These are phyloP conservation scores for Galleria mellonella DNA, from an alignment of 1,140 invertebrate species.

Conservation along the genomic window DNA sequence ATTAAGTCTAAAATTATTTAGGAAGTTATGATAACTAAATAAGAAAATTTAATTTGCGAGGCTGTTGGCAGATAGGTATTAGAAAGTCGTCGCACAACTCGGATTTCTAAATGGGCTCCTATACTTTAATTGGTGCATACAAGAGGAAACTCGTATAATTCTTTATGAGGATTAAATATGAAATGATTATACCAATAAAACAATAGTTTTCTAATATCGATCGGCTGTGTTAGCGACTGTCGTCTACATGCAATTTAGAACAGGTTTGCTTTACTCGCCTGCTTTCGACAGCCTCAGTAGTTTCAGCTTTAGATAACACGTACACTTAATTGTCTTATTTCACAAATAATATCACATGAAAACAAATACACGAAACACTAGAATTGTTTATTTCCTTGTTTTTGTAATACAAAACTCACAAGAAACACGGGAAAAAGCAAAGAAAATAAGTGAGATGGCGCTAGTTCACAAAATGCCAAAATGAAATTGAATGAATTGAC, in stretches of 20 bases:
- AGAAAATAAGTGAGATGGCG: conserved; percentile 8
- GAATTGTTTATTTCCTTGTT: conserved; percentile 4
- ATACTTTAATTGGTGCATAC: conserved; percentile 2
- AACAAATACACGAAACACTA: conserved; percentile 5
- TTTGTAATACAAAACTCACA: conserved; percentile 15
- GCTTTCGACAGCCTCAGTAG: conserved; percentile 7
- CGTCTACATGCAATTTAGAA: conserved; percentile 29
- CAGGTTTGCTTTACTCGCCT: conserved; percentile 27
- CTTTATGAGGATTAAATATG: conserved; percentile 1
- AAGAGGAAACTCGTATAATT: conserved; percentile 1
- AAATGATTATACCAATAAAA: conserved; percentile 22
- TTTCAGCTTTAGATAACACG: conserved; percentile 4
- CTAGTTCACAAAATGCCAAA: too few relatives aligned
- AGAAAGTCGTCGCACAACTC: conserved; percentile 18
- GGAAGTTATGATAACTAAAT: too few relatives aligned
- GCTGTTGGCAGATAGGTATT: conserved; percentile 4
- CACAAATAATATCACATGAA: not conserved
- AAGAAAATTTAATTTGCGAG: too few relatives aligned
- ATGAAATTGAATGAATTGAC: too few relatives aligned
- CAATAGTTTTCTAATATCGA: conserved; percentile 58
- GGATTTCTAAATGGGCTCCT: conserved; percentile 23
- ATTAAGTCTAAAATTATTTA: too few relatives aligned
- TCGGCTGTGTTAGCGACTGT: conserved; percentile 28
- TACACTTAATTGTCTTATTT: conserved; percentile 1
- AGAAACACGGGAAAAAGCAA: conserved; percentile 23